A percentile compares a stretch with the other conserved stretches of the same genome.
These are phyloP conservation scores for Polietes domitor DNA, from an alignment of 2,888 invertebrate species.

Conservation along the genomic window DNA sequence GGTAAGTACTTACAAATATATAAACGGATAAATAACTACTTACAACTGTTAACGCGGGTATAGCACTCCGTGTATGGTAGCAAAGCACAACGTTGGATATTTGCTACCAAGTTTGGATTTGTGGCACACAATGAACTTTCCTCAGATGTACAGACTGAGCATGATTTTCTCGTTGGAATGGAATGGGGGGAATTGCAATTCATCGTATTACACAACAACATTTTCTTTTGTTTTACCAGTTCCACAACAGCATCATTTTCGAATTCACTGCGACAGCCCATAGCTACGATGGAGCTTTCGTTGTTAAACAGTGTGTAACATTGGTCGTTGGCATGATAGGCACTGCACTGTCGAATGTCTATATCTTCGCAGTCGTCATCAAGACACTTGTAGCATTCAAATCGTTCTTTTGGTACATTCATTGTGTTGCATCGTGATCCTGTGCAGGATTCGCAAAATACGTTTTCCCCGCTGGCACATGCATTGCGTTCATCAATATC, in stretches of 20 bases:
- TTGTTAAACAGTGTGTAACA: constrained; percentile 74
- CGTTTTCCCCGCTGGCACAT: constrained; percentile 70
- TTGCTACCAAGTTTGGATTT: constrained; percentile 73
- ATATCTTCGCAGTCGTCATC: constrained; percentile 69
- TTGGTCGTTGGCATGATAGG: constrained; percentile 72
- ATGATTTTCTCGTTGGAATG: constrained; percentile 69
- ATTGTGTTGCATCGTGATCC: constrained; percentile 72
- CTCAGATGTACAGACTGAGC: constrained; percentile 73
- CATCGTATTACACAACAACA: constrained; percentile 73
- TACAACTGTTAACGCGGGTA: constrained; percentile 72
- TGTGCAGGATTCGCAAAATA: constrained; percentile 71
- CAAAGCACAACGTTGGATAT: constrained; percentile 68
- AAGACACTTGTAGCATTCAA: constrained; percentile 73
- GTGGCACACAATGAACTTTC: constrained; percentile 75
- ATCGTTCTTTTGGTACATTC: constrained; percentile 69
- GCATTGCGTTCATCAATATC: constrained; percentile 71
- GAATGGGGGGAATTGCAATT: constrained; percentile 72
- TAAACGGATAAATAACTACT: no score
- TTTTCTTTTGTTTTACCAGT: constrained; percentile 71
- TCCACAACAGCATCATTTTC: constrained; percentile 69
- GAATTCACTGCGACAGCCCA: constrained; percentile 78
- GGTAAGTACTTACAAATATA: no score
- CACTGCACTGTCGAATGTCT: constrained; percentile 67
- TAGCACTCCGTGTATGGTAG: constrained; percentile 76
- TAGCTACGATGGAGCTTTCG: constrained; percentile 64